phyloP scores from a whole-genome alignment of 1,140 invertebrate genomes.

The Dolichoris vasculosae region DNA sequence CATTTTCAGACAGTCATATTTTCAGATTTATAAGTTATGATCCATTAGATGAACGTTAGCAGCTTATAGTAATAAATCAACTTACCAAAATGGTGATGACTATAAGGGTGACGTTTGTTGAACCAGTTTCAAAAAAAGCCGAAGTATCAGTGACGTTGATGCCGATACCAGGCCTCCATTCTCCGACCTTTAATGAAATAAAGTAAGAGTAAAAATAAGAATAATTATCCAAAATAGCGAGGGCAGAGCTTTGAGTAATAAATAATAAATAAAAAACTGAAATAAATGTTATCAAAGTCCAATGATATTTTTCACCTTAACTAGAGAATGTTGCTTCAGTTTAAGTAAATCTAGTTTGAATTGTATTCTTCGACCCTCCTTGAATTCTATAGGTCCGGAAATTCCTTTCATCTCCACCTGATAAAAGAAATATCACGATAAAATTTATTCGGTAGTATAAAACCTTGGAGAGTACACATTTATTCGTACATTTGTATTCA shows the following conservation, averaged over 20 bases:
- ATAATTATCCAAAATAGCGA: background rate
- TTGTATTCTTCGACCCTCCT: slow-evolving; percentile 82
- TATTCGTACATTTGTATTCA: background rate
- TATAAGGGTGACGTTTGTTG: slow-evolving; percentile 79
- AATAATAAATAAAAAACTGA: slow-evolving; percentile 4
- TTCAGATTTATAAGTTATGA: too few relatives aligned
- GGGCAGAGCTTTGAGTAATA: background rate
- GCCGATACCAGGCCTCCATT: slow-evolving; percentile 77
- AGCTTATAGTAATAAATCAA: slow-evolving; percentile 36
- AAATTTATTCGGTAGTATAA: background rate
- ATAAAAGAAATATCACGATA: slow-evolving; percentile 45
- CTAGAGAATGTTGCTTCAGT: slow-evolving; percentile 81
- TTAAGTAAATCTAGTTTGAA: slow-evolving; percentile 87
- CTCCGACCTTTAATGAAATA: slow-evolving; percentile 73
- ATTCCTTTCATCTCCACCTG: slow-evolving; percentile 85
- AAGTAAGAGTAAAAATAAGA: background rate
- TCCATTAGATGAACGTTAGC: too few relatives aligned
- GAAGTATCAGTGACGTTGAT: slow-evolving; percentile 78
- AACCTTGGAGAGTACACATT: background rate
- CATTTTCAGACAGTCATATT: too few relatives aligned
- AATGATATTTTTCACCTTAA: slow-evolving; percentile 73
- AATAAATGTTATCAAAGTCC: background rate
- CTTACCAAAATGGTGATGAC: slow-evolving; percentile 82
- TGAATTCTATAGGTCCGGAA: slow-evolving; percentile 86
- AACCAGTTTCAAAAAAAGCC: slow-evolving; percentile 77